Percentiles rank a stretch among this genome's conserved stretches.
Conservation (phyloP, 92 coral and sea anemone genomes). For the Porites cylindrica region DNA sequence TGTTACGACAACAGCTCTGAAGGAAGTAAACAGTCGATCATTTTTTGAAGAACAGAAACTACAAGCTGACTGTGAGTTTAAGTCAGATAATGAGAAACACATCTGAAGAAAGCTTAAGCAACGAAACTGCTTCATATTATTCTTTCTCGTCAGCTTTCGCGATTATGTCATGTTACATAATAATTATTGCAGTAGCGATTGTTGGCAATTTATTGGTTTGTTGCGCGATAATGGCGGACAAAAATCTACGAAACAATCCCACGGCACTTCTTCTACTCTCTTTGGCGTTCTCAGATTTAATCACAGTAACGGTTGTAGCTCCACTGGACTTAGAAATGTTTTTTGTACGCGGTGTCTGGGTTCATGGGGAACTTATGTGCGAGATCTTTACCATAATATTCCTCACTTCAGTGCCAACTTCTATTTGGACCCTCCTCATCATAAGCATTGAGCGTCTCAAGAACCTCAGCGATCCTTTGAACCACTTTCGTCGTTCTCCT, state of each 20-base stretch:
- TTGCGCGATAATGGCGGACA: not conserved
- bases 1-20: no score
- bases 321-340: not conserved
- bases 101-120: not conserved
- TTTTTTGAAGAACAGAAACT: no score
- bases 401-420: conserved; percentile 62
- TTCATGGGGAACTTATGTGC: conserved; percentile 69
- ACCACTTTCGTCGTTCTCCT: conserved; percentile 74
- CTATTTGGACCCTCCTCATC: conserved; percentile 70
- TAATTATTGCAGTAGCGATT: not conserved
- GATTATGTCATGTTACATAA: not conserved
- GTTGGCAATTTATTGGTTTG: conserved; percentile 5
- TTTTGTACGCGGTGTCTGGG: conserved; percentile 50
- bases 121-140: not conserved
- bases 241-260: conserved; percentile 25
- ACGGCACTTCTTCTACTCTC: conserved; percentile 51
- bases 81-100: not conserved
- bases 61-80: not conserved
- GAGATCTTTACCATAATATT: conserved; percentile 68
- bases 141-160: not conserved
- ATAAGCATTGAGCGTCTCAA: conserved; percentile 77
- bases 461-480: conserved; percentile 77
- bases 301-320: conserved; percentile 17
- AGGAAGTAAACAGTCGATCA: no score
- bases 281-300: conserved; percentile 54